These are phyloP conservation scores for Biston stratarius DNA, from an alignment of 2,888 invertebrate species.

Conservation along the genomic window DNA sequence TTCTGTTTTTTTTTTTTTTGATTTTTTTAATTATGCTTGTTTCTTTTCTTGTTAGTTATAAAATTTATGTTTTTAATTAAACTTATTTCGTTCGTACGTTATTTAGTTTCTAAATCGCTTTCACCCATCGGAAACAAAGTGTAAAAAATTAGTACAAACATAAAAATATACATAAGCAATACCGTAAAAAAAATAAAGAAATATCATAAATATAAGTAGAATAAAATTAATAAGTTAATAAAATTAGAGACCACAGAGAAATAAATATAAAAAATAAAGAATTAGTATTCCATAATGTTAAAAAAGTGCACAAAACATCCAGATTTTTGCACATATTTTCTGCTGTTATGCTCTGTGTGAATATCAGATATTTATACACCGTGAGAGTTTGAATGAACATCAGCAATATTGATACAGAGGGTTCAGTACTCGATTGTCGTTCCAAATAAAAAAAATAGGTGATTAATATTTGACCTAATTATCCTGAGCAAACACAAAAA, in stretches of 20 bases:
- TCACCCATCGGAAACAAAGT: neutral
- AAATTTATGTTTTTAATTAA: neutral
- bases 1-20: neutral
- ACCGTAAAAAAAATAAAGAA: neutral
- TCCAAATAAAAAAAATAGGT: no score
- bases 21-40: neutral
- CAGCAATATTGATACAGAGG: no score
- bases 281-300: no score
- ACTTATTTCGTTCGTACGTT: neutral
- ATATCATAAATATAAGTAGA: neutral
- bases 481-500: no score
- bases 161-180: neutral
- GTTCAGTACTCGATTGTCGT: no score
- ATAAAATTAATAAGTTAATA: neutral
- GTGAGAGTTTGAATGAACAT: no score
- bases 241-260: no score
- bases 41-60: neutral
- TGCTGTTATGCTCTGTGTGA: no score
- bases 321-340: neutral
- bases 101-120: neutral
- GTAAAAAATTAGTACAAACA: neutral
- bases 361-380: no score
- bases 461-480: no score
- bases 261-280: no score
- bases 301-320: no score